These are phyloP conservation scores for Crypturellus undulatus DNA, from an alignment of 2,113 vertebrate species.

Conservation along the genomic window DNA sequence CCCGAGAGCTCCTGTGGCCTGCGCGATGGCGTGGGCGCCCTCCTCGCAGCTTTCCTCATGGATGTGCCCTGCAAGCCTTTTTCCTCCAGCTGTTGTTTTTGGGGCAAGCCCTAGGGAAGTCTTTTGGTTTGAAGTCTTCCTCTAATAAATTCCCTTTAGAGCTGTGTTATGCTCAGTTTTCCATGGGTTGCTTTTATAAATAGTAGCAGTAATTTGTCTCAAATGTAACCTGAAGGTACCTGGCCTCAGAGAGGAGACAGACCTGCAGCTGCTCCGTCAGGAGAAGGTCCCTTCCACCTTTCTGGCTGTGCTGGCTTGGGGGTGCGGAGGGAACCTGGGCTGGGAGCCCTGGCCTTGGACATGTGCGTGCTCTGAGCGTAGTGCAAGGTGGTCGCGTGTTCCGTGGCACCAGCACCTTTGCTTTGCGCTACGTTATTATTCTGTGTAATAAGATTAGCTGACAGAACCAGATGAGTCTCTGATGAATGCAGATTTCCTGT, in stretches of 20 bases:
- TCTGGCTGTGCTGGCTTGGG: background rate
- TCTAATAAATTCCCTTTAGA: background rate
- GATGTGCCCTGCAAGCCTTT: background rate
- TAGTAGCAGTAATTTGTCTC: background rate
- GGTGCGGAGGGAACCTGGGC: background rate
- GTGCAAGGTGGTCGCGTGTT: fast-evolving
- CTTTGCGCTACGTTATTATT: fast-evolving
- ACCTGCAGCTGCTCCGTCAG: background rate
- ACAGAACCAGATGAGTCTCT: background rate
- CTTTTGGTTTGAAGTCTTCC: background rate
- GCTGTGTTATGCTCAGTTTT: background rate
- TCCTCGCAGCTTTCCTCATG: background rate
- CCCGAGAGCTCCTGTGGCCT: background rate
- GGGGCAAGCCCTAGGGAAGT: background rate
- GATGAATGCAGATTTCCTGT: background rate
- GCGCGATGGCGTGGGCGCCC: background rate
- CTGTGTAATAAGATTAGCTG: fast-evolving
- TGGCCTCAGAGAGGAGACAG: fast-evolving
- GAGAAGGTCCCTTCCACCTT: background rate
- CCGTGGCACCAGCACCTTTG: background rate
- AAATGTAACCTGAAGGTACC: background rate
- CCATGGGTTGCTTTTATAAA: background rate
- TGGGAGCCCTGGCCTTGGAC: background rate
- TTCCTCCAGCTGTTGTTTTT: background rate
- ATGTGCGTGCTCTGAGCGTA: fast-evolving